phyloP scores from a whole-genome alignment of 1,140 invertebrate genomes.

The Halesus radiatus region DNA sequence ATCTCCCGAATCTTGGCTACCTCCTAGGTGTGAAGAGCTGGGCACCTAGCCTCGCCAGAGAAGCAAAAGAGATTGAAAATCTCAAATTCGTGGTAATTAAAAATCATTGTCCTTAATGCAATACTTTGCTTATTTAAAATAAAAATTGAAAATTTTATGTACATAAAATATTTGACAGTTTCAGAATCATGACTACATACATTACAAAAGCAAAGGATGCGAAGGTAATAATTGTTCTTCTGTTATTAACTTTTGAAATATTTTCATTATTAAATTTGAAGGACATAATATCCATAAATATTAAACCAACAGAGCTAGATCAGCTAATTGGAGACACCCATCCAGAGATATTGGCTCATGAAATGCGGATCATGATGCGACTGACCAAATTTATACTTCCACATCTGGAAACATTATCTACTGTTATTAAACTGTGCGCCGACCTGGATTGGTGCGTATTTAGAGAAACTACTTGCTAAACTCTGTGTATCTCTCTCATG shows the following conservation, averaged over 20 bases:
- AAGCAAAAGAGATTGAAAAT: conserved; percentile 73
- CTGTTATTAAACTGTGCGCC: conserved; percentile 76
- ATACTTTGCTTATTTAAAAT: no score
- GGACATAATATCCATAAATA: neutral
- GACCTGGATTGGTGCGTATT: conserved; percentile 80
- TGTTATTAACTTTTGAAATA: neutral
- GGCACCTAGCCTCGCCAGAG: conserved; percentile 68
- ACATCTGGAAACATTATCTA: conserved; percentile 73
- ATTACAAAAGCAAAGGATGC: conserved; percentile 83
- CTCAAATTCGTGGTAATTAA: conserved; percentile 77
- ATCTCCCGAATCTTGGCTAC: conserved; percentile 87
- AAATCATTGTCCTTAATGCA: no score
- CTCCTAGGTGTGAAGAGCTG: conserved; percentile 79
- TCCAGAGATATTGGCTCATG: conserved; percentile 81
- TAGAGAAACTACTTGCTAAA: neutral
- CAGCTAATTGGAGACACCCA: conserved; percentile 81
- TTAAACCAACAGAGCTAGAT: conserved; percentile 79
- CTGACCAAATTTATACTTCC: conserved; percentile 77
- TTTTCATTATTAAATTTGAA: neutral
- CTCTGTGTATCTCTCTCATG: neutral
- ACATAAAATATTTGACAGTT: no score
- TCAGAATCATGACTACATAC: conserved; percentile 75
- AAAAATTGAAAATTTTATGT: no score
- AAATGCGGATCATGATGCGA: conserved; percentile 81
- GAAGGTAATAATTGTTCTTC: conserved; percentile 70